Percentiles rank a stretch among this genome's conserved stretches.
Conservation (phyloP, 1,140 invertebrate species). For the Laupala kohalensis region DNA sequence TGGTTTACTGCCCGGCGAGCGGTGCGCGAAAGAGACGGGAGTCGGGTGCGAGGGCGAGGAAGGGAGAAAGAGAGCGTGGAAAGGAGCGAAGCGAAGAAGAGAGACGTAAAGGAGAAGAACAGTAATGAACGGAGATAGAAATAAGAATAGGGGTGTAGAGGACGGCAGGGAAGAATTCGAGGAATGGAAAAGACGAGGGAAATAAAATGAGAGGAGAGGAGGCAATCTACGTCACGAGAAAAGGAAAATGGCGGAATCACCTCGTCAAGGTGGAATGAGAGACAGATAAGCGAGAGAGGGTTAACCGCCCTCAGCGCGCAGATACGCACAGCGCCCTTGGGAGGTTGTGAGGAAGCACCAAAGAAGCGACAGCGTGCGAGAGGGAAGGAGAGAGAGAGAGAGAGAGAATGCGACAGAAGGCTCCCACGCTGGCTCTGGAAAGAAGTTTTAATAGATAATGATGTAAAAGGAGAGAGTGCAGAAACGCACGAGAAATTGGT, state of each 20-base stretch:
- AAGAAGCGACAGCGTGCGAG: not conserved
- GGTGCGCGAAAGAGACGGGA: not conserved
- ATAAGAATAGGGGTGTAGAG: too few relatives aligned
- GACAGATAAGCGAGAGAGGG: not conserved
- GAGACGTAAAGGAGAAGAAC: not conserved
- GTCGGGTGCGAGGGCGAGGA: not conserved
- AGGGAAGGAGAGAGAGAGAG: not conserved
- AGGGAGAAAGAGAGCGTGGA: not conserved
- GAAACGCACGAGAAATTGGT: not conserved
- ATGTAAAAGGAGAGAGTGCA: not conserved
- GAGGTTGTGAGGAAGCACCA: too few relatives aligned
- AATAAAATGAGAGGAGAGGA: too few relatives aligned
- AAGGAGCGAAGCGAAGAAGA: not conserved
- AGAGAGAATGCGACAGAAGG: not conserved
- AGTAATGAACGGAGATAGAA: too few relatives aligned
- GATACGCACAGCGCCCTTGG: not conserved
- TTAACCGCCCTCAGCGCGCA: not conserved
- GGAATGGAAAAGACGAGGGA: too few relatives aligned
- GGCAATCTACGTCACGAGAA: too few relatives aligned
- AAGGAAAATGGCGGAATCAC: too few relatives aligned
- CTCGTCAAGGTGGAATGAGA: not conserved
- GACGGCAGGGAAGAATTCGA: too few relatives aligned
- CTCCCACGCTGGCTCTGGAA: not conserved
- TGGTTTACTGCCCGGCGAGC: slow-evolving; percentile 1
- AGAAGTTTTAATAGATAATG: not conserved